A percentile compares a stretch with the other conserved stretches of the same genome.
These are phyloP conservation scores for Girardinichthys multiradiatus DNA, from an alignment of 2,113 vertebrate species.

Conservation along the genomic window DNA sequence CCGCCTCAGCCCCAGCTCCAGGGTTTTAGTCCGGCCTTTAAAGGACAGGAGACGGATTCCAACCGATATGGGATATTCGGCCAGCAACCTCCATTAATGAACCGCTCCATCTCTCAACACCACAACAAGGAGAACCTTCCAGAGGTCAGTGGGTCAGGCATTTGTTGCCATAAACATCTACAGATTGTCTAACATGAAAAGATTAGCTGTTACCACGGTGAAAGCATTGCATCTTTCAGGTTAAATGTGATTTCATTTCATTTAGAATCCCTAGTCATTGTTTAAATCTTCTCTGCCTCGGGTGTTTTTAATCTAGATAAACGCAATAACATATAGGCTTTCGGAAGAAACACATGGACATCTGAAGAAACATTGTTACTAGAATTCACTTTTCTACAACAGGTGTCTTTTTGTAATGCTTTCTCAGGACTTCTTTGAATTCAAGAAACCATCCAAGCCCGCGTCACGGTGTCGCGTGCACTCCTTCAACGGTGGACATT, in stretches of 20 bases:
- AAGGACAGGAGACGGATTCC: constrained; percentile 79
- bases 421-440: constrained; percentile 89
- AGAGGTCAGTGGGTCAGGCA: constrained; percentile 48
- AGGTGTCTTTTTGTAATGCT: background rate
- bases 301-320: background rate
- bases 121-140: constrained; percentile 92
- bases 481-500: constrained; percentile 55
- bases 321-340: background rate
- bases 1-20: constrained; percentile 82
- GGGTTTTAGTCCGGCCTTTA: constrained; percentile 87
- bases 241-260: background rate
- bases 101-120: constrained; percentile 22
- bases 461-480: constrained; percentile 75
- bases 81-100: constrained; percentile 24
- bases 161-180: background rate
- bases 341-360: background rate
- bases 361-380: background rate
- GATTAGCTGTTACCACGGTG: constrained; percentile 6
- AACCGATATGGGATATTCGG: constrained; percentile 81
- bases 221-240: constrained; percentile 30
- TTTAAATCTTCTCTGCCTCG: background rate
- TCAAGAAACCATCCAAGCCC: constrained; percentile 92
- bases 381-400: background rate
- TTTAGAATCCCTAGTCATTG: background rate
- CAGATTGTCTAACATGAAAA: background rate